Conservation (phyloP, 2,113 vertebrate species). For the Apodemus speciosus region DNA sequence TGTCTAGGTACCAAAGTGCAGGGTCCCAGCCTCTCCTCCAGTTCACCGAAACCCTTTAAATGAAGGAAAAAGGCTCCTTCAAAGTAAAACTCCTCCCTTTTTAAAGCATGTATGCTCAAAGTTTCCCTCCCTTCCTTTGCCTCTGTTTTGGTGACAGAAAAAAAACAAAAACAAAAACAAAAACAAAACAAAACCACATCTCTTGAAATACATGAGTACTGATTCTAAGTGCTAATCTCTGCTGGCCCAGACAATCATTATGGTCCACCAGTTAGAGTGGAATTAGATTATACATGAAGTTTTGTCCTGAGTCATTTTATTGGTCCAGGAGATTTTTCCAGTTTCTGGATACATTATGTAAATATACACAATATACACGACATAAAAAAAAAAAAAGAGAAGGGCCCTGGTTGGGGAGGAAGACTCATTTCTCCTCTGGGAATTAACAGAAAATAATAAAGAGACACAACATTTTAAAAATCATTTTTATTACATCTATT, state of each 20-base stretch:
- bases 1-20: conserved; percentile 13
- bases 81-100: not conserved
- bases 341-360: conserved; percentile 1
- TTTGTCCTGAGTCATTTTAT: not conserved
- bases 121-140: not conserved
- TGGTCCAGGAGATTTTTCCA: not conserved
- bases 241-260: not conserved
- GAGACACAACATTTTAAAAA: not conserved
- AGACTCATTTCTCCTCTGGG: not conserved
- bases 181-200: conserved; percentile 6
- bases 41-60: not conserved
- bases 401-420: not conserved
- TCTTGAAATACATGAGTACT: conserved; percentile 17
- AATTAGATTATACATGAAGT: conserved; percentile 31
- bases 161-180: no score
- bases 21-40: not conserved
- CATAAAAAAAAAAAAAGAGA: not conserved
- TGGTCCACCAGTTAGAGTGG: not conserved
- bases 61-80: not conserved
- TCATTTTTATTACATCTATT: not conserved
- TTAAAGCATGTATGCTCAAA: not conserved
- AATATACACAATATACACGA: conserved; percentile 29
- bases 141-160: not conserved
- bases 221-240: not conserved
- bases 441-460: conserved; percentile 18